Conservation (phyloP, 2,797 vertebrate genomes). For the Oophaga sylvatica region DNA sequence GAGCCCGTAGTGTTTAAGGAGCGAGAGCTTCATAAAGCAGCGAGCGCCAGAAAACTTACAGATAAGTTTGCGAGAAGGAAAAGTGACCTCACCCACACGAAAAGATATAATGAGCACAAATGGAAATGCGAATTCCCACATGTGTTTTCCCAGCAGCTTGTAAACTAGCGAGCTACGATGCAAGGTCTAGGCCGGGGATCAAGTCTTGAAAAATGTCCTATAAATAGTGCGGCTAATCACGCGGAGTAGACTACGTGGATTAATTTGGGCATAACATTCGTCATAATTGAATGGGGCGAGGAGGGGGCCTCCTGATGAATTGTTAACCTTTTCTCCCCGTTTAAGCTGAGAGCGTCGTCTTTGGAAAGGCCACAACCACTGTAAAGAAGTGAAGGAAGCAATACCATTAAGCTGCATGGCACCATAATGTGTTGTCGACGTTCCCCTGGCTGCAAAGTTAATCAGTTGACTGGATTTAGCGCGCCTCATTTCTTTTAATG, state of each 20-base stretch:
- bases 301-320: constrained; percentile 46
- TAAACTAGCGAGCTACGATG: constrained; percentile 37
- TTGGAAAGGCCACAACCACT: constrained; percentile 55
- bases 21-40: not conserved
- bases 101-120: constrained; percentile 60
- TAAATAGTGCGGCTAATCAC: constrained; percentile 57
- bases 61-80: constrained; percentile 26
- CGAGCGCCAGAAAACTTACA: constrained; percentile 6
- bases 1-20: not conserved
- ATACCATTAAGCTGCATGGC: constrained; percentile 58
- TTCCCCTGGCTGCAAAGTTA: constrained; percentile 60
- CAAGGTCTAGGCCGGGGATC: constrained; percentile 30
- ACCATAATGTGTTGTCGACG: constrained; percentile 58
- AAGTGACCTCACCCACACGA: constrained; percentile 42
- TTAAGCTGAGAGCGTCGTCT: constrained; percentile 49
- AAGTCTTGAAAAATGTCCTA: constrained; percentile 50
- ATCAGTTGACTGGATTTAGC: constrained; percentile 63
- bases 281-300: constrained; percentile 55
- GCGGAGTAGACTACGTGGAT: constrained; percentile 52
- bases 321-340: constrained; percentile 56
- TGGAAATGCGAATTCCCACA: constrained; percentile 51
- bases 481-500: constrained; percentile 61
- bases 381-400: constrained; percentile 58
- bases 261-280: constrained; percentile 55
- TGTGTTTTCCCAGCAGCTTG: constrained; percentile 27